Base-by-base conservation (phyloP, 2,113 vertebrate species). In the Sander lucioperca region DNA sequence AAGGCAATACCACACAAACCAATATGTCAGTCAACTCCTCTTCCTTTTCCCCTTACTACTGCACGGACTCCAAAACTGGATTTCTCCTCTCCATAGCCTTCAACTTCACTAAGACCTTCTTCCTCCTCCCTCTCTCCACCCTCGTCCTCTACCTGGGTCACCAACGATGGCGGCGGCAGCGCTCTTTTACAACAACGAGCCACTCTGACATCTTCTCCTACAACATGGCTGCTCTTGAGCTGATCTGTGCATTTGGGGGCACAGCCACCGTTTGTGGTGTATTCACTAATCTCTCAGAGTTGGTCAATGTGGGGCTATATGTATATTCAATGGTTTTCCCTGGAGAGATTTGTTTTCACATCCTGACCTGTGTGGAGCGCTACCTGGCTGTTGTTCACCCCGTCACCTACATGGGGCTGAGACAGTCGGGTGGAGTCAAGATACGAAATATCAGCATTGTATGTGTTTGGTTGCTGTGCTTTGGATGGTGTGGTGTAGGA, bases 361-460 rank as follows among this genome's bases (percentile, higher is more conserved):
- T 68, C 5, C 54, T 86, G 5, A 80, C 84, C 68, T 88, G 82
- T 45, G 27, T 83, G 27, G 84, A 89, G 13, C 63, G 70, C 14
- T 89, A 86, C 78, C 57, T 89, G 50, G 85, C 88, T n/a, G 79
- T 85, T 0, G 86, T 85, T 23, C 66, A 82, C 33, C 86, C 89
- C 0, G 3, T 86, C 45, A 21, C 19, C 25, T 88, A 90, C 45
- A 4, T 57, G 19, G 13, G 53, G 1, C 33, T 87, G 33, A 86
- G 5, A 21, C 36, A 23, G 2, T 14, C 48, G 0, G 10, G 58
- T 0, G 77, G 81, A 3, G 45, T 64, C 65, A 57, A 3, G 47
- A 66, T 90, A n/a, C 61, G 80, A 30, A 82, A 86, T 14, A 14
- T 72, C 0, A 61, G 36, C 30, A 13, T 68, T 1, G 65, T 4